Evolutionary conservation across 1,140 invertebrate genomes (phyloP), one percentile per base, ranked within the genome.

Genomic region (Drosophila dunni): DNA sequence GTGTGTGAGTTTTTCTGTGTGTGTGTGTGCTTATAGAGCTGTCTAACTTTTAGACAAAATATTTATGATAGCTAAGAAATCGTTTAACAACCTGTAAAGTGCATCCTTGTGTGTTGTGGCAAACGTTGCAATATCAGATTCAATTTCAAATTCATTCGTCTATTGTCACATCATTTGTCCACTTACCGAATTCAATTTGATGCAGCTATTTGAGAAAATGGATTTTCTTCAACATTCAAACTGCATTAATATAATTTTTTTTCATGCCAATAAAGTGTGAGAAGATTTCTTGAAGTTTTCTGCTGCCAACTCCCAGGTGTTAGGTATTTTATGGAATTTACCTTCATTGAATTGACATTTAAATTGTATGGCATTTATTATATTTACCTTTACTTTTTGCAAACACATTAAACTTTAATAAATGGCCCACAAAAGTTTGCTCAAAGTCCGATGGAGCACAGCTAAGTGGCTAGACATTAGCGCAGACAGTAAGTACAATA

Each of bases 31-130:
- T 77, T 72, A 38, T 85, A 53, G 75, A 70, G 51, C 70, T 86
- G 76, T 82, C 79, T 79, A 86, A 86, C 83, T 86, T 86, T 86
- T 88, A 77, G 83, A 67, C 79, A 76, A 82, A 82, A 86, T 86
- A 86, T 86, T 86, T 86, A 86, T 86, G 82, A 86, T 75, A 78
- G 76, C 62, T 57, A 71, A 78, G 76, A 75, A 78, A 75, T 88
- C 82, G 83, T 79, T 86, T 88, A 88, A 88, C 65, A 64, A 71
- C 48, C 72, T 78, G 66, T 70, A 53, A 66, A 61, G 24, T 73
- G 64, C 38, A 68, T 24, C 15, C 2, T 33, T 62, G 33, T 44
- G 42, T 40, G 33, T 58, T 40, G 50, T 13, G 15, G 6, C 51
- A 45, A 58, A 73, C 51, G 58, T 48, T 74, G 48, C 38, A 60